Conservation (phyloP, 1,140 invertebrate genomes). For the Gyrodactylus bullatarudis region DNA sequence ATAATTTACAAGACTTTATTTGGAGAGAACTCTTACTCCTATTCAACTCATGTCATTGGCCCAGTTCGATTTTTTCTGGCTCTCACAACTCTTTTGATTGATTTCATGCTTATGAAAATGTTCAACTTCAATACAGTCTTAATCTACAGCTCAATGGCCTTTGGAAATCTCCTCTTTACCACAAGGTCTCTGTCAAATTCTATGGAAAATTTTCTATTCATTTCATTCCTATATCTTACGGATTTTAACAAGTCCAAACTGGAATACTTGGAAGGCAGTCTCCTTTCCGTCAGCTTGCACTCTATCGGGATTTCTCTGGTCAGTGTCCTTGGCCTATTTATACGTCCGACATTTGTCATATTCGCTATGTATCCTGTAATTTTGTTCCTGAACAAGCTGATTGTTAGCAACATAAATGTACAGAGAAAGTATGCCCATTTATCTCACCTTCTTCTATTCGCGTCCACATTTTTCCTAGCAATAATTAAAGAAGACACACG, state of each 20-base stretch:
- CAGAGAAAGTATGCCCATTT: too few relatives aligned
- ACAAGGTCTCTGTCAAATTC: background rate
- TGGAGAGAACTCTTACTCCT: background rate
- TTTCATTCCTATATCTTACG: background rate
- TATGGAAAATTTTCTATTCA: background rate
- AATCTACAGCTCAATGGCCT: background rate
- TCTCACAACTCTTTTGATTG: background rate
- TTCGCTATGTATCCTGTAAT: background rate
- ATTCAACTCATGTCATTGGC: background rate
- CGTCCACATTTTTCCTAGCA: background rate
- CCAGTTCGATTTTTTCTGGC: background rate
- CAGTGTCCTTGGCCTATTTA: too few relatives aligned
- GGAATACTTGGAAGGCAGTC: background rate
- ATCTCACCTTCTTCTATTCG: too few relatives aligned
- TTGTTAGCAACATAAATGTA: background rate
- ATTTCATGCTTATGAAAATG: background rate
- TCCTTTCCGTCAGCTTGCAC: background rate
- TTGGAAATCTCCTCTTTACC: background rate
- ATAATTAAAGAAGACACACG: background rate
- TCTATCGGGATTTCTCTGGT: too few relatives aligned
- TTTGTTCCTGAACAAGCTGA: background rate
- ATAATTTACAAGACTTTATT: background rate
- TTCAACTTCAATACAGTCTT: background rate
- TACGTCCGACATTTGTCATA: conserved; percentile 3
- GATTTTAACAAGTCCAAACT: too few relatives aligned